phyloP scores from a whole-genome alignment of 2,113 vertebrate species.

The Dermatemys mawii region DNA sequence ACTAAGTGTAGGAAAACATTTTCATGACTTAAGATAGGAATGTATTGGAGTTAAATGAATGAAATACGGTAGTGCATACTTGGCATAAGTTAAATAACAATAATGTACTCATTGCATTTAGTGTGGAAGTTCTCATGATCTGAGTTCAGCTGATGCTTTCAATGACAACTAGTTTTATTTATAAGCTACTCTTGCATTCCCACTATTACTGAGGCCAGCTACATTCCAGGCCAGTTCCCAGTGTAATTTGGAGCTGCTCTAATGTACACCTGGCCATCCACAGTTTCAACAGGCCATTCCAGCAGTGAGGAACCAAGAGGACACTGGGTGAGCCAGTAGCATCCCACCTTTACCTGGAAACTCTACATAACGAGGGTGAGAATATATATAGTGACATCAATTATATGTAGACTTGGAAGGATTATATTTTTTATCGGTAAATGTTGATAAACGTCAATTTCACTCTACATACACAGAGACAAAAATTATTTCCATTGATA shows the following conservation, averaged over 20 bases:
- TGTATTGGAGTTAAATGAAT: fast-evolving
- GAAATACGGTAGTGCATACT: background rate
- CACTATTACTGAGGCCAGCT: background rate
- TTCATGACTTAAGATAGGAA: background rate
- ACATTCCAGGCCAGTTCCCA: background rate
- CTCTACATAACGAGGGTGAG: background rate
- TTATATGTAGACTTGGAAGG: background rate
- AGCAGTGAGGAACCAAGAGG: background rate
- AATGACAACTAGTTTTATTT: background rate
- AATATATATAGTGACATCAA: background rate
- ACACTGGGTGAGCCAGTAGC: background rate
- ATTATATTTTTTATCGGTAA: background rate
- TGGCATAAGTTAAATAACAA: background rate
- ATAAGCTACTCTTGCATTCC: background rate
- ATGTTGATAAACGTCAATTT: background rate
- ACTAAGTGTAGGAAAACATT: background rate
- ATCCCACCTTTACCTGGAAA: background rate
- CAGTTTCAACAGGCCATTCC: background rate
- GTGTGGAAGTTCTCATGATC: background rate
- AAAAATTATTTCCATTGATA: background rate
- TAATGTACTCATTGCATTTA: background rate
- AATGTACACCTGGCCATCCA: background rate
- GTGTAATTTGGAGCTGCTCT: background rate
- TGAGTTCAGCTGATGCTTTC: background rate
- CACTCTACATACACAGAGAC: background rate